phyloP scores from a whole-genome alignment of 2,797 vertebrate species.

The Carapus acus region DNA sequence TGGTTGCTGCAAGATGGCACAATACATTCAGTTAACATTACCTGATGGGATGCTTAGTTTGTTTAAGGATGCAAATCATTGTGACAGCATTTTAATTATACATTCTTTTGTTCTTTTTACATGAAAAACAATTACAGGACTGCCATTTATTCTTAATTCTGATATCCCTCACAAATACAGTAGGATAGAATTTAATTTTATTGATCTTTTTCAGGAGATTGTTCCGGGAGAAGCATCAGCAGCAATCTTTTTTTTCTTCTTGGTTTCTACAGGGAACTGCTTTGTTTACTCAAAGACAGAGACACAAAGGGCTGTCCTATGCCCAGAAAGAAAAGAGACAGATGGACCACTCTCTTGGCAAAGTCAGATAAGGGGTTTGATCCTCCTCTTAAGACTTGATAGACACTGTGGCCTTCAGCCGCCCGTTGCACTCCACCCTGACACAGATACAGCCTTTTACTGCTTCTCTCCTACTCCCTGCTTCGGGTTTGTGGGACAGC shows the following conservation, averaged over 20 bases:
- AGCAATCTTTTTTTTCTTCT: no score
- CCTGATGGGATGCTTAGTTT: background rate
- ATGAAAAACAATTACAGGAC: background rate
- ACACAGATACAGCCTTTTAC: slow-evolving; percentile 18
- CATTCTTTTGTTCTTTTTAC: slow-evolving; percentile 11
- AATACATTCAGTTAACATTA: slow-evolving; percentile 6
- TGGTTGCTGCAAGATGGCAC: slow-evolving; percentile 84
- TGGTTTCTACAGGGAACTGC: slow-evolving; percentile 31
- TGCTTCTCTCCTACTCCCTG: slow-evolving; percentile 35
- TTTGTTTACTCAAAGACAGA: slow-evolving; percentile 45
- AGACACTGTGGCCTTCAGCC: slow-evolving; percentile 51
- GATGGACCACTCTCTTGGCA: slow-evolving; percentile 41
- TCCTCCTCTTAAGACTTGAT: no score
- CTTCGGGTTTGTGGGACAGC: slow-evolving; percentile 35
- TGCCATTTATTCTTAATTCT: no score
- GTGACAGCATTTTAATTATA: no score
- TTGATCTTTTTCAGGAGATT: no score
- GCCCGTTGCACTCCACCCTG: slow-evolving; percentile 6
- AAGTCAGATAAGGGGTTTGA: slow-evolving; percentile 48
- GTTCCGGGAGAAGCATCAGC: no score
- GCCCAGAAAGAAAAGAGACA: slow-evolving; percentile 46
- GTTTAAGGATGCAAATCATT: slow-evolving; percentile 3
- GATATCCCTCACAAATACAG: no score
- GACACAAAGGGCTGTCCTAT: slow-evolving; percentile 42
- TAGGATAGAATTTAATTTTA: no score